Evolutionary conservation across 2,797 vertebrate genomes (phyloP), one percentile per base, ranked within the genome.

Genomic region (Gymnoscopelus braueri): DNA sequence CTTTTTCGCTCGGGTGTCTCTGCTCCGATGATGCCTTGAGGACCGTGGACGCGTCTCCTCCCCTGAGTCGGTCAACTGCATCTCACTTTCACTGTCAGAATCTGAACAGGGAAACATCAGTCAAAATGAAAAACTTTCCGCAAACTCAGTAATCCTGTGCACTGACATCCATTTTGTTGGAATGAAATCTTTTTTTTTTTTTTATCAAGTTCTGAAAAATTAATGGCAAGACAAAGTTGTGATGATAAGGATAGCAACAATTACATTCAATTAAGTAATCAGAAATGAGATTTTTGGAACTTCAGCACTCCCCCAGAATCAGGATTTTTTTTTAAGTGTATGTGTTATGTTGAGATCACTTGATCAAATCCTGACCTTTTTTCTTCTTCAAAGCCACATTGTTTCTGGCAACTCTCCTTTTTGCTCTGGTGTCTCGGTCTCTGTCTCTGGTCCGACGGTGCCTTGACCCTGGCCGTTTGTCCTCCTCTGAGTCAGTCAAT

Each of bases 321-420:
- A n/a, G 11, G 19, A 12, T 2, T 48, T 26, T 23, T n/a, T 5
- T 11, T 5, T 35, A 26, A 47, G 12, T 8, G 8, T 12, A 48
- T 50, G 2, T 35, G 32, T 35, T 35, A 44, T 9, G 39, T 9
- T 44, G 39, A 44, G 39, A 44, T 9, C 39, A 10, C n/a, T 51
- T 6, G 52, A 29, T 58, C 44, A 7, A 56, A 15, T 32, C 2
- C 85, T 65, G 12, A 94, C 92, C 89, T 79, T 87, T 91, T 74
- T 84, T 92, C 60, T 67, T 88, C 39, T 80, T 72, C 63, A 89
- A 91, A 50, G 87, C 82, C 61, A 84, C 85, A 71, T 81, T 87
- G 66, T 93, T 96, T 73, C 95, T 94, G 5, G 94, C 94, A 65
- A 93, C 81, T 74, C 94, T 92, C 13, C 90, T 53, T n/a, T 71